Evolutionary conservation across 2,113 vertebrate genomes (phyloP), one percentile per base, ranked within the genome.

Genomic region (Paratilapia polleni): DNA sequence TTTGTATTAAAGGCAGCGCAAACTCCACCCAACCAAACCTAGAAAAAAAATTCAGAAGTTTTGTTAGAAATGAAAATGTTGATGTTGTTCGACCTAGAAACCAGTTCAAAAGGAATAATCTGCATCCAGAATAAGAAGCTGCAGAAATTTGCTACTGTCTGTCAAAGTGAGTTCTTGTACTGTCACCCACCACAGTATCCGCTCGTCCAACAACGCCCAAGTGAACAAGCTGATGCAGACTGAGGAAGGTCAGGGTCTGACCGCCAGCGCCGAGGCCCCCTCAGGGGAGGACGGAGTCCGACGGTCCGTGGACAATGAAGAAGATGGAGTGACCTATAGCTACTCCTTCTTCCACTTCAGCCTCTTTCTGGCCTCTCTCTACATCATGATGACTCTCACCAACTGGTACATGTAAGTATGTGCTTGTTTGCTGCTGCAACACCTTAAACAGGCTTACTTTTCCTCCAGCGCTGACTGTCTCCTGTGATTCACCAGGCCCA

Each of bases 371-470:
- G 98, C 98, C 17, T 97, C 97, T 0, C 97, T 99, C 78, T 97
- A 99, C 94, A 96, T 98, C 92, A 99, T 98, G 98, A 99, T 99
- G 98, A 99, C 97, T 0, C 97, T 99, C 83, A 99, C 98, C 87
- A 98, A 98, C 95, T 99, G 98, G 98, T 99, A 97, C 95, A 95
- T 94, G 98, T 99, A 81, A 54, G 95, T 96, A 77, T 78, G 73
- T 6, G 20, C 0, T n/a, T 1, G 2, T 41, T 19, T n/a, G 3
- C 43, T 15, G 4, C 20, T 56, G 12, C 2, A 5, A 17, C 17
- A 31, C 31, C 31, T 17, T 6, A 52, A 38, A 43, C 15, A 6
- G 6, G 12, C 10, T 0, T 0, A 4, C 17, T 14, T 20, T 19
- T 31, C 12, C 20, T 10, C 31, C 75, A 43, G 41, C 43, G 1